phyloP scores from a whole-genome alignment of 2,113 vertebrate species.

The Protomyctophum bolini region DNA sequence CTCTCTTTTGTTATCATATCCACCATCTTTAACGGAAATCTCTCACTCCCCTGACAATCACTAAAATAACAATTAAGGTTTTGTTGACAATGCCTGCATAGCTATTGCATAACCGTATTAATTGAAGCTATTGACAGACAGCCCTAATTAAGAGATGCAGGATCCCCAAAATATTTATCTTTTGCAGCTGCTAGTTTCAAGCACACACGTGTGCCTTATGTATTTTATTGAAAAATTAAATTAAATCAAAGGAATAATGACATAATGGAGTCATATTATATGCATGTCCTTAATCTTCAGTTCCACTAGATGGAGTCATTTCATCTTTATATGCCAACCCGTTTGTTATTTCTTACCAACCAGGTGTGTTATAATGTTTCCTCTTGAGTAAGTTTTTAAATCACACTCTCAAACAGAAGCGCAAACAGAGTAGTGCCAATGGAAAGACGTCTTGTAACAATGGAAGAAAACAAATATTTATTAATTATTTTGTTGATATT shows the following conservation, averaged over 20 bases:
- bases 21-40: conserved; percentile 30
- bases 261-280: too few species aligned
- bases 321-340: background rate
- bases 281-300: background rate
- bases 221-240: too few species aligned
- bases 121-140: background rate
- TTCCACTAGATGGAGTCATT: conserved; percentile 36
- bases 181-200: background rate
- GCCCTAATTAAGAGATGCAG: too few species aligned
- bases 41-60: conserved; percentile 22
- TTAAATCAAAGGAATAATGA: too few species aligned
- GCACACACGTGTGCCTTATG: background rate
- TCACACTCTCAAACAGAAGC: background rate
- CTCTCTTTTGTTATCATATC: background rate
- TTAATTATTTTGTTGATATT: background rate
- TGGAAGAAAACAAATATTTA: background rate
- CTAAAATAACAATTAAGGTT: conserved; percentile 24
- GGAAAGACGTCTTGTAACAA: background rate
- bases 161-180: background rate
- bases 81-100: background rate
- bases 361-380: conserved; percentile 1
- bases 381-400: background rate
- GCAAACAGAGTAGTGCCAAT: background rate
- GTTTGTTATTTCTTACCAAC: background rate
- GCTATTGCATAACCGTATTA: conserved; percentile 27